Conservation (phyloP, 1,140 invertebrate genomes). For the Chrysoperla carnea region DNA sequence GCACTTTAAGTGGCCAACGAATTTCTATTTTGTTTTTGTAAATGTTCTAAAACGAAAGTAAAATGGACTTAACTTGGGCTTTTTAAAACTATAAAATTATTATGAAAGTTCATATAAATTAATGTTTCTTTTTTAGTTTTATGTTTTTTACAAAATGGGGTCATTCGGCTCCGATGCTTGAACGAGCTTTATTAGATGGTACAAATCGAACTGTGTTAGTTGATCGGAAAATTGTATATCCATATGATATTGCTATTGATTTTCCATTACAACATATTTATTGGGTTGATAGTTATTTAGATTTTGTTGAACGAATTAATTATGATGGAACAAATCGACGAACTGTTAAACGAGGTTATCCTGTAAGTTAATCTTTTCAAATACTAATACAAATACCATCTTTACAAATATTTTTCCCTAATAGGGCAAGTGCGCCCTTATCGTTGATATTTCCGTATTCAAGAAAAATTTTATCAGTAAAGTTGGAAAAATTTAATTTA, state of each 20-base stretch:
- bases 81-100: too few relatives aligned
- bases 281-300: conserved; percentile 62
- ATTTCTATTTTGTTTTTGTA: too few relatives aligned
- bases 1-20: too few relatives aligned
- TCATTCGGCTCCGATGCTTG: conserved; percentile 35
- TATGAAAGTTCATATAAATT: too few relatives aligned
- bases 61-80: too few relatives aligned
- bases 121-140: conserved; percentile 22
- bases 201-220: conserved; percentile 31
- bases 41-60: too few relatives aligned
- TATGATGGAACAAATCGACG: conserved; percentile 46
- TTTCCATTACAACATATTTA: conserved; percentile 53
- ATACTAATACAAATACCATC: too few relatives aligned
- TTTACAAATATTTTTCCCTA: too few relatives aligned
- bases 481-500: too few relatives aligned
- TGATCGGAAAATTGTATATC: conserved; percentile 49
- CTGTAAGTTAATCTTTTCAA: conserved; percentile 18
- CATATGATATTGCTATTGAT: conserved; percentile 50
- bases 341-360: conserved; percentile 39
- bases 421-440: too few relatives aligned
- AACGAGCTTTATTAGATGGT: conserved; percentile 42
- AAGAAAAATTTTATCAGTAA: too few relatives aligned
- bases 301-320: conserved; percentile 50
- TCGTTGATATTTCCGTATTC: too few relatives aligned
- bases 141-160: conserved; percentile 69